Conservation (phyloP, 1,140 invertebrate genomes). For the Fopius arisanus region DNA sequence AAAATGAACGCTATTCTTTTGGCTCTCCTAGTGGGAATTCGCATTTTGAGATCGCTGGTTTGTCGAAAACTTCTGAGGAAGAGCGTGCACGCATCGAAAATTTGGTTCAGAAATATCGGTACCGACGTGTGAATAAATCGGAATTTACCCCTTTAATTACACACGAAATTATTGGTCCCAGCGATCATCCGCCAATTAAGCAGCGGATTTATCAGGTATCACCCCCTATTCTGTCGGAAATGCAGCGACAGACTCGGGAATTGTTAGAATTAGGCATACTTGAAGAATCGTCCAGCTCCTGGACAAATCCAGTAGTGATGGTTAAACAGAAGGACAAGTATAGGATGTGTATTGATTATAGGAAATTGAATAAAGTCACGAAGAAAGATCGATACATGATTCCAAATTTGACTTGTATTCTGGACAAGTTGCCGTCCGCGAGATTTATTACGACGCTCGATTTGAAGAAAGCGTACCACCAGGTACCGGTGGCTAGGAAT, state of each 20-base stretch:
- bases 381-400: neutral
- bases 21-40: neutral
- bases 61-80: neutral
- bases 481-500: conserved; percentile 13
- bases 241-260: neutral
- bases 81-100: neutral
- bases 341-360: conserved; percentile 20
- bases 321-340: conserved; percentile 16
- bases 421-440: conserved; percentile 30
- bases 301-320: conserved; percentile 8
- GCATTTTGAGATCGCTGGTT: neutral
- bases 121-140: neutral
- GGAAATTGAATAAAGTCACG: conserved; percentile 2
- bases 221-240: neutral
- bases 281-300: neutral
- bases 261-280: neutral
- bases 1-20: no score
- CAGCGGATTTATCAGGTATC: neutral
- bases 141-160: neutral
- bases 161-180: neutral
- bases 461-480: conserved; percentile 43
- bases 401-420: conserved; percentile 19
- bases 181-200: neutral
- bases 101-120: neutral
- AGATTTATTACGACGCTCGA: conserved; percentile 40